phyloP scores from a whole-genome alignment of 2,797 vertebrate species.

The Monodelphis domestica region DNA sequence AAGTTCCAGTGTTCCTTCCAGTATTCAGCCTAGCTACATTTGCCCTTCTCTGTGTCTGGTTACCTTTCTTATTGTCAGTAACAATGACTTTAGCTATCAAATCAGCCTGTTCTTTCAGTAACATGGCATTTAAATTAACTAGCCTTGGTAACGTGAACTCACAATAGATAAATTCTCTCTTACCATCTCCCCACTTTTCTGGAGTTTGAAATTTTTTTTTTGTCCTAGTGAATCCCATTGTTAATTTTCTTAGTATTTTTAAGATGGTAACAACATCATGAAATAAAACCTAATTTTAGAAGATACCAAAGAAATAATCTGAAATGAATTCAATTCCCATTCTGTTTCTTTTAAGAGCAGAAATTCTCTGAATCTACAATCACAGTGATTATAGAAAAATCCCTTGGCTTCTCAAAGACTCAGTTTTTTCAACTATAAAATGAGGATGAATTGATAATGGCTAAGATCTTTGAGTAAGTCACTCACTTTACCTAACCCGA shows the following conservation, averaged over 20 bases:
- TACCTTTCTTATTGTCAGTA: not conserved
- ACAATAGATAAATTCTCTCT: not conserved
- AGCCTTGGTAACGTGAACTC: not conserved
- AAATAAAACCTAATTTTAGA: conserved; percentile 23
- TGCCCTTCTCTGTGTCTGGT: not conserved
- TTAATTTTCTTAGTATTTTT: not conserved
- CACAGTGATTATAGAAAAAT: too few relatives aligned
- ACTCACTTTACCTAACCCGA: too few relatives aligned
- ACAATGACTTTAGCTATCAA: not conserved
- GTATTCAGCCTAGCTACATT: not conserved
- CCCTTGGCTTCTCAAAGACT: too few relatives aligned
- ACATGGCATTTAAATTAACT: not conserved
- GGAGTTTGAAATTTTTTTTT: not conserved
- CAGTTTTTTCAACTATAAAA: too few relatives aligned
- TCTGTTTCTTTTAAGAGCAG: too few relatives aligned
- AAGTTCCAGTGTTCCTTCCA: not conserved
- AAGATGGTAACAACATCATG: conserved; percentile 41
- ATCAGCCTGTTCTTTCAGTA: not conserved
- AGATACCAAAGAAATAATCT: conserved; percentile 28
- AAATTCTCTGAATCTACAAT: too few relatives aligned
- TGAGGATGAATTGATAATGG: too few relatives aligned
- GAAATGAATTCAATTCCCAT: conserved; percentile 2
- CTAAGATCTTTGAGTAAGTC: too few relatives aligned
- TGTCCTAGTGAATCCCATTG: not conserved
- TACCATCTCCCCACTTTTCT: not conserved